Conservation (phyloP, 1,140 invertebrate species). For the Procambarus clarkii region DNA sequence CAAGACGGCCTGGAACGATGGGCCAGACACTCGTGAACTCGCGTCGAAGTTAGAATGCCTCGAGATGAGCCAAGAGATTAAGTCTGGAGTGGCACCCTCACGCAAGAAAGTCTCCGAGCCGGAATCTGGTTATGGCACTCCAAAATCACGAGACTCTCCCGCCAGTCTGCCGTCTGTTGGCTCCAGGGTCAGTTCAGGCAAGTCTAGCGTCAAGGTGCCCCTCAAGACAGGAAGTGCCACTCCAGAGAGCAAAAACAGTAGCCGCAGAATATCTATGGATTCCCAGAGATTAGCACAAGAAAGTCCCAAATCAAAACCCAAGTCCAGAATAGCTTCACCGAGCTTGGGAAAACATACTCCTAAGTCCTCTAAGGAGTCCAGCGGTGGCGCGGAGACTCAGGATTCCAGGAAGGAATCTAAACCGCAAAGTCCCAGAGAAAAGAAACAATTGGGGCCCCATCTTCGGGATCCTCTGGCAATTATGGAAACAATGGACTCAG, state of each 20-base stretch:
- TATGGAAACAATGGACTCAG: slow-evolving; percentile 66
- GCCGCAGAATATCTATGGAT: slow-evolving; percentile 62
- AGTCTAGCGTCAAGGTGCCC: slow-evolving; percentile 15
- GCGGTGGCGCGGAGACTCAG: not conserved
- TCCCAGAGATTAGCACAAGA: slow-evolving; percentile 39
- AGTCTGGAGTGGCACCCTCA: not conserved
- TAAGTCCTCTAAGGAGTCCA: slow-evolving; percentile 16
- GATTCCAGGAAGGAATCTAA: not conserved
- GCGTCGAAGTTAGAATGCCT: slow-evolving; percentile 47
- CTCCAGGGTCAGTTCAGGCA: slow-evolving; percentile 30
- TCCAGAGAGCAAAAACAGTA: slow-evolving; percentile 17
- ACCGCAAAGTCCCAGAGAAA: not conserved
- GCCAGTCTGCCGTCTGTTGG: slow-evolving; percentile 47
- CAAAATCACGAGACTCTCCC: slow-evolving; percentile 32
- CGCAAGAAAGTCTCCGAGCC: slow-evolving; percentile 3
- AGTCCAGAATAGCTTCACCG: not conserved
- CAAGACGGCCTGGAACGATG: slow-evolving; percentile 62
- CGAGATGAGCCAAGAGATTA: slow-evolving; percentile 2
- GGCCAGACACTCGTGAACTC: slow-evolving; percentile 62
- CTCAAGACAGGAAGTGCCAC: slow-evolving; percentile 14
- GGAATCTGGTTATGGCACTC: slow-evolving; percentile 69
- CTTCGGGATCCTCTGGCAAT: slow-evolving; percentile 56
- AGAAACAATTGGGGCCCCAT: not conserved
- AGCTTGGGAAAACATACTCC: slow-evolving; percentile 7
- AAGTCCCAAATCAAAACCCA: slow-evolving; percentile 26